These are phyloP conservation scores for Rhogogaster chlorosoma DNA, from an alignment of 2,888 invertebrate species.

Conservation along the genomic window DNA sequence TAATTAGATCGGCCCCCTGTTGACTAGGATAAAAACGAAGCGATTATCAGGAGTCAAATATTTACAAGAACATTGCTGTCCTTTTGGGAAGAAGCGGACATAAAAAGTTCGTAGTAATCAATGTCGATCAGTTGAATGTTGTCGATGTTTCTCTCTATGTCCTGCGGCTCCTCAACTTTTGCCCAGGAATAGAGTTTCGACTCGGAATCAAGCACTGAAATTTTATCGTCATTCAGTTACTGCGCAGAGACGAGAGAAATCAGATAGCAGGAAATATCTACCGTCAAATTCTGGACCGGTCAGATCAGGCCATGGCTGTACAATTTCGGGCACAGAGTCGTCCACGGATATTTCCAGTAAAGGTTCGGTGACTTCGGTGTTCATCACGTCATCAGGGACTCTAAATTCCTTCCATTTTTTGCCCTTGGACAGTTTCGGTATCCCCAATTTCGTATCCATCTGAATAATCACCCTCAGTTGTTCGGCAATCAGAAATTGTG, in stretches of 20 bases:
- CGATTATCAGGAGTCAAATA: not conserved
- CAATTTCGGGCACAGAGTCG: slow-evolving; percentile 56
- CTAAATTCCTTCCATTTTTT: slow-evolving; percentile 69
- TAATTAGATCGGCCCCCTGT: not conserved
- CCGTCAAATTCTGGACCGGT: slow-evolving; percentile 65
- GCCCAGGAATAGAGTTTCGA: slow-evolving; percentile 77
- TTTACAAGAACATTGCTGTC: slow-evolving; percentile 56
- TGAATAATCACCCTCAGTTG: slow-evolving; percentile 83
- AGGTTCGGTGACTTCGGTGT: slow-evolving; percentile 55
- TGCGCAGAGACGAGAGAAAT: not conserved
- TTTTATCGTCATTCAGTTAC: not conserved
- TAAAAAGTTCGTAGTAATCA: slow-evolving; percentile 85
- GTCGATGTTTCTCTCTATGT: slow-evolving; percentile 83
- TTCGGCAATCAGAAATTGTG: slow-evolving; percentile 86
- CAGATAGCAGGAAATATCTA: slow-evolving; percentile 52
- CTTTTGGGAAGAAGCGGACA: slow-evolving; percentile 69
- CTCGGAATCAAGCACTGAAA: slow-evolving; percentile 62
- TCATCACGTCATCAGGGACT: slow-evolving; percentile 54
- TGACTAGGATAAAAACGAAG: not conserved
- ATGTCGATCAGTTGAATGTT: slow-evolving; percentile 84
- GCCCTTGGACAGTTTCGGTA: slow-evolving; percentile 67
- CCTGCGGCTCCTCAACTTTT: slow-evolving; percentile 82
- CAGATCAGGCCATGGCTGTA: slow-evolving; percentile 51
- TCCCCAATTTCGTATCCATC: slow-evolving; percentile 77
- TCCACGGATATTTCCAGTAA: slow-evolving; percentile 55